These are phyloP conservation scores for Loripinus fragilis DNA, from an alignment of 2,888 invertebrate genomes.

Conservation along the genomic window DNA sequence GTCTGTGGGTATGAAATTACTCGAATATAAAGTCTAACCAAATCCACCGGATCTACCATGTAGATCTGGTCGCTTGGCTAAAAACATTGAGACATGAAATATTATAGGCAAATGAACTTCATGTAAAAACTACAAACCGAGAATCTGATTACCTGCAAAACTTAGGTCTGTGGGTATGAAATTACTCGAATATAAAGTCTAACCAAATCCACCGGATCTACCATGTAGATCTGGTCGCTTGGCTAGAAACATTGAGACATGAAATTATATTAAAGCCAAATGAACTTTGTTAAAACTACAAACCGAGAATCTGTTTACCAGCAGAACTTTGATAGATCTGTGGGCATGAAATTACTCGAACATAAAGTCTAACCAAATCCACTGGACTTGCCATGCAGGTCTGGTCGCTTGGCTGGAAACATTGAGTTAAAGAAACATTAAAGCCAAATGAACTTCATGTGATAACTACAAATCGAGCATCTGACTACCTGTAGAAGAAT, in stretches of 20 bases:
- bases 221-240: conserved; percentile 4
- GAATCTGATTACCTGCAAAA: conserved; percentile 10
- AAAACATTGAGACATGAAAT: too few relatives aligned
- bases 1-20: conserved; percentile 11
- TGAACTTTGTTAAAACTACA: too few relatives aligned
- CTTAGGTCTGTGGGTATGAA: conserved; percentile 2
- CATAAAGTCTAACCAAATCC: conserved; percentile 24
- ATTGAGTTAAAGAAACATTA: too few relatives aligned
- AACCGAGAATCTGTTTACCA: conserved; percentile 10
- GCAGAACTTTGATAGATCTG: background rate
- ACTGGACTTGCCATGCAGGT: conserved; percentile 22
- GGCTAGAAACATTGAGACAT: conserved; percentile 21
- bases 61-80: conserved; percentile 15
- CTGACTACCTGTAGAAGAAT: conserved; percentile 13
- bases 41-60: conserved; percentile 32
- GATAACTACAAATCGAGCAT: background rate
- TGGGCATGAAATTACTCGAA: conserved; percentile 16
- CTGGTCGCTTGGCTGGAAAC: conserved; percentile 19
- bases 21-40: conserved; percentile 13
- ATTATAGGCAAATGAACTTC: too few relatives aligned
- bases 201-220: conserved; percentile 37
- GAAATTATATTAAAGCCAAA: too few relatives aligned
- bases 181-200: conserved; percentile 6
- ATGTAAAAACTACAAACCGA: too few relatives aligned
- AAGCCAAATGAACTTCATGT: too few relatives aligned